phyloP scores from a whole-genome alignment of 2,113 vertebrate species.

The Chrysemys picta region DNA sequence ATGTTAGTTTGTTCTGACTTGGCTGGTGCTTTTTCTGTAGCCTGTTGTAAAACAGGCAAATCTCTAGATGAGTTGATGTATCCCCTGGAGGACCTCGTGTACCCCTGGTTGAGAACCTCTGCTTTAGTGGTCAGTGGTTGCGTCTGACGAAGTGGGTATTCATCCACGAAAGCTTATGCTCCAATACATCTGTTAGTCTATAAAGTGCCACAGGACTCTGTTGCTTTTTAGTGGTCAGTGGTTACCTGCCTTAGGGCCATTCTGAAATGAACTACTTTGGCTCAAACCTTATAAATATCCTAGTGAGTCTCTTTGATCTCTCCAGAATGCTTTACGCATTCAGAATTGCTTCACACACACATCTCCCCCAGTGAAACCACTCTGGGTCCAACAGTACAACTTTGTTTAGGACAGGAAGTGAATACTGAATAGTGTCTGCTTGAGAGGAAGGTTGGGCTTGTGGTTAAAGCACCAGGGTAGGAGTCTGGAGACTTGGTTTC shows the following conservation, averaged over 20 bases:
- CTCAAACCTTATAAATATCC: neutral
- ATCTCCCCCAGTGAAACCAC: neutral
- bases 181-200: too few relatives aligned
- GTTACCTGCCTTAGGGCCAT: neutral
- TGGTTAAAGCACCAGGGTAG: neutral
- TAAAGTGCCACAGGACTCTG: too few relatives aligned
- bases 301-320: neutral
- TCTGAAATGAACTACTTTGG: neutral
- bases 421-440: neutral
- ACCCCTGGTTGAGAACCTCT: too few relatives aligned
- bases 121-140: neutral
- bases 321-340: neutral
- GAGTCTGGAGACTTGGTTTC: neutral
- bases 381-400: neutral
- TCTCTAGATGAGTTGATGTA: too few relatives aligned
- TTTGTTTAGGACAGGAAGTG: neutral
- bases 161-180: too few relatives aligned
- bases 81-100: too few relatives aligned
- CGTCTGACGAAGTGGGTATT: too few relatives aligned
- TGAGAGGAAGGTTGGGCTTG: neutral
- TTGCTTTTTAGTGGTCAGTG: neutral
- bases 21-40: too few relatives aligned
- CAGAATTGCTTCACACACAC: neutral
- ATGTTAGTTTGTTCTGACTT: too few relatives aligned
- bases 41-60: too few relatives aligned